Conservation (phyloP, 2,888 invertebrate species). For the Drosophila dives region DNA sequence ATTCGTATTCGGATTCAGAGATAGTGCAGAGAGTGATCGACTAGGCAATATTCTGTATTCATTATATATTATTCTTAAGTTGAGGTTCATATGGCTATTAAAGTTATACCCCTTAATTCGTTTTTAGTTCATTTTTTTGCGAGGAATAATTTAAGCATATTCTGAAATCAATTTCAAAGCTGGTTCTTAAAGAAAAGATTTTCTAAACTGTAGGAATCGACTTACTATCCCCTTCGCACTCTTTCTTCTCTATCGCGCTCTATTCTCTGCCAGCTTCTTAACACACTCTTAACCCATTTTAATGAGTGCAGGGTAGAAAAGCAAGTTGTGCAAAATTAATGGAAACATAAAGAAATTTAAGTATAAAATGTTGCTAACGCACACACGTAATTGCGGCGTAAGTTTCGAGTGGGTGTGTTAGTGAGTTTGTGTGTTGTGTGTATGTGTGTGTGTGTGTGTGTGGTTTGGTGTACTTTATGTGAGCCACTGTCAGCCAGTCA, state of each 20-base stretch:
- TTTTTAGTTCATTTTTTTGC: too few species aligned
- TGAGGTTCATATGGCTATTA: too few species aligned
- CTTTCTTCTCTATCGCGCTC: not conserved
- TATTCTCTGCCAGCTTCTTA: not conserved
- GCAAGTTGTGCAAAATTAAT: conserved; percentile 65
- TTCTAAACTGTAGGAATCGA: not conserved
- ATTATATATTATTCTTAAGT: not conserved
- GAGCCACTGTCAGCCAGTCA: conserved; percentile 36
- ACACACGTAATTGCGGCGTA: conserved; percentile 57
- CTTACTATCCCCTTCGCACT: not conserved
- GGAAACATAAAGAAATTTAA: conserved; percentile 66
- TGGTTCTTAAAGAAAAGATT: not conserved
- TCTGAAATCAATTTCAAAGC: not conserved
- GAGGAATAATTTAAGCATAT: too few species aligned
- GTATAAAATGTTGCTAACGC: conserved; percentile 51
- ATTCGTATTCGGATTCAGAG: conserved; percentile 1
- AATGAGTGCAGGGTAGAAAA: conserved; percentile 13
- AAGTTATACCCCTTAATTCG: too few species aligned
- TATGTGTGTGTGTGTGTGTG: conserved; percentile 4
- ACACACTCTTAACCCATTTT: not conserved
- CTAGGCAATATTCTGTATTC: not conserved
- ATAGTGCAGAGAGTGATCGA: not conserved
- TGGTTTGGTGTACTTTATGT: conserved; percentile 35
- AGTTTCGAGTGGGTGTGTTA: conserved; percentile 32
- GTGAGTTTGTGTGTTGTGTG: conserved; percentile 5